Base-by-base conservation (phyloP, 1,140 invertebrate genomes). In the Penaeus chinensis region DNA sequence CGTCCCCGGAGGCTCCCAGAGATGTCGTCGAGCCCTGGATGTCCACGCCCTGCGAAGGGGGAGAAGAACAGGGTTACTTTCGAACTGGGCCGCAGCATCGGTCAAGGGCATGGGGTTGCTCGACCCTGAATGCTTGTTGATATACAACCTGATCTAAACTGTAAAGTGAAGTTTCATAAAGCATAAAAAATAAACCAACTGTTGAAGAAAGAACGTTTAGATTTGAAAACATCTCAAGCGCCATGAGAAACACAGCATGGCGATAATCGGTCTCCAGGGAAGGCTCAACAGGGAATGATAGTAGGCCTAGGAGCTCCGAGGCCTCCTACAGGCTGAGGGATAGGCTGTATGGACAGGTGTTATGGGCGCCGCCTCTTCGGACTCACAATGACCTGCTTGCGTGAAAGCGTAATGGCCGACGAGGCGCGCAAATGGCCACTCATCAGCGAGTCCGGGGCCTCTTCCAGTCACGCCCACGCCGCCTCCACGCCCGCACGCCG, bases 1-100 rank as follows among this genome's bases (percentile, higher is more conserved):
- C 88, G 62, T 89, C 88, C 27, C 87, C 87, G 37, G 87, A 88
- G 18, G 71, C 47, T 61, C 24, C 54, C 82, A 88, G n/a, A 42
- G 87, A 88, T 42, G 71, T 16, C 5, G 82, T 80, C 10, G 87
- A 84, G 2, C 87, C 87, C 76, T 84, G 82, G 65, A 88, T 88
- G 65, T 88, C 87, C 19, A 88, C 87, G 66, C 87, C 77, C 87
- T 88, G 87, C 2, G 62, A 8, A 32, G 66, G n/a, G 60, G 47
- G 24, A 77, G 19, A 77, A 60, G 65, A 10, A 65, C 32, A 77
- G 54, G 22, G 47, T 19, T 60, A 20, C 22, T 54, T 42, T 42
- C 47, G 78, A 47, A 62, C 32, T 11, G 54, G 11, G 54, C 16
- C 37, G 4, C 37, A 42, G 37, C 0, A 42, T 27, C 13, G n/a